Conservation (phyloP, 2,888 invertebrate genomes). For the Leptopilina myrica region DNA sequence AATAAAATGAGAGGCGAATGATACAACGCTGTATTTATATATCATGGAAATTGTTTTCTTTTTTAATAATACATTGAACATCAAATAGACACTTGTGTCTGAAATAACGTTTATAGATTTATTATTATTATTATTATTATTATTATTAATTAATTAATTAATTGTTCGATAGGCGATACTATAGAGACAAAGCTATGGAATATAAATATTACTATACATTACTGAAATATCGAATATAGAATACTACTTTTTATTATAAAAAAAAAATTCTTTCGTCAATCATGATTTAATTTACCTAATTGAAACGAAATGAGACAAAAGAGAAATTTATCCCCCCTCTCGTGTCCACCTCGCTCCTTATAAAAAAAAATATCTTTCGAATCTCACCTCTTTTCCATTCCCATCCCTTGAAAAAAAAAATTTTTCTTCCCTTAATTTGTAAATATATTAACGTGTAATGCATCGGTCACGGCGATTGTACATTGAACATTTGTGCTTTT, state of each 20-base stretch:
- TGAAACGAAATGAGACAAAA: constrained; percentile 66
- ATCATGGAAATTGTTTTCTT: constrained; percentile 62
- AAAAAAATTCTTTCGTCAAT: constrained; percentile 64
- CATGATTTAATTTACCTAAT: constrained; percentile 67
- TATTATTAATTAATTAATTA: constrained; percentile 45
- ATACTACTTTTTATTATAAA: constrained; percentile 70
- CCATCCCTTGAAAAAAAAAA: too few species aligned
- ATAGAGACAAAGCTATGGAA: constrained; percentile 61
- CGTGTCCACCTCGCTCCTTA: constrained; percentile 41
- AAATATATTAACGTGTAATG: constrained; percentile 41
- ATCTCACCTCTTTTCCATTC: constrained; percentile 10
- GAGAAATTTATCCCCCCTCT: constrained; percentile 48
- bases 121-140: constrained; percentile 53
- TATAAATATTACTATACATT: constrained; percentile 62
- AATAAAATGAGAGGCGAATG: constrained; percentile 64
- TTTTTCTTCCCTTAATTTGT: constrained; percentile 3
- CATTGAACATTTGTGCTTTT: constrained; percentile 56
- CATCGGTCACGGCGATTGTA: constrained; percentile 62
- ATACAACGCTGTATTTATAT: constrained; percentile 66
- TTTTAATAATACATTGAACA: constrained; percentile 54
- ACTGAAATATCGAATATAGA: constrained; percentile 67
- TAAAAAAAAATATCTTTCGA: constrained; percentile 37
- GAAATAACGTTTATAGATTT: constrained; percentile 57
- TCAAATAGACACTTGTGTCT: constrained; percentile 55
- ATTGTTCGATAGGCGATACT: constrained; percentile 62